Conservation (phyloP, 2,888 invertebrate species). For the Apodemia hepburni region DNA sequence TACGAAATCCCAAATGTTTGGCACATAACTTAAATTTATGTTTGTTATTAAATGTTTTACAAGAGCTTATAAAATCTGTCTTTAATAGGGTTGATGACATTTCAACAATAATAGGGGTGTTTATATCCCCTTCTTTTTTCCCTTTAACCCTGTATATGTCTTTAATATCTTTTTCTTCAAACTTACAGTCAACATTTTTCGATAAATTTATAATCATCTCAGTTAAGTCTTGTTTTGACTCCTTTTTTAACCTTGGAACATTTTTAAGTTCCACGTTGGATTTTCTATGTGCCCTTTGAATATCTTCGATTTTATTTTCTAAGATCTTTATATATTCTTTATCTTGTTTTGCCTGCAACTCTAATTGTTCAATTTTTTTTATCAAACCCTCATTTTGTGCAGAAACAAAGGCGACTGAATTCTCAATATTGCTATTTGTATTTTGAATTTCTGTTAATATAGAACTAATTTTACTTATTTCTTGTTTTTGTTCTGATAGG, state of each 20-base stretch:
- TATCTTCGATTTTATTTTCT: slow-evolving; percentile 13
- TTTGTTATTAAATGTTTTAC: slow-evolving; percentile 27
- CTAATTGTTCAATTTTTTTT: slow-evolving; percentile 1
- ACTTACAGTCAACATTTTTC: slow-evolving; percentile 11
- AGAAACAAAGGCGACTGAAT: not conserved
- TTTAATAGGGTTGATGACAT: slow-evolving; percentile 20
- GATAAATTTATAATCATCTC: slow-evolving; percentile 20
- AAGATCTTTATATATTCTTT: not conserved
- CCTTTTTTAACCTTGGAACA: slow-evolving; percentile 21
- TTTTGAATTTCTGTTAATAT: not conserved
- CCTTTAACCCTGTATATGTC: slow-evolving; percentile 23
- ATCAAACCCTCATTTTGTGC: slow-evolving; percentile 3
- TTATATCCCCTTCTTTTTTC: slow-evolving; percentile 18
- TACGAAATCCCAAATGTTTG: slow-evolving; percentile 26
- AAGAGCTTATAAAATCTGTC: slow-evolving; percentile 25
- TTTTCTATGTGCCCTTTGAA: slow-evolving; percentile 15
- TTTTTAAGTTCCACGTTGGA: slow-evolving; percentile 25
- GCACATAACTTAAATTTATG: slow-evolving; percentile 27
- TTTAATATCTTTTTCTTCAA: slow-evolving; percentile 20
- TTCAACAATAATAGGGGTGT: slow-evolving; percentile 24
- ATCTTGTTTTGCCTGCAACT: slow-evolving; percentile 14
- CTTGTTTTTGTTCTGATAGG: too few relatives aligned
- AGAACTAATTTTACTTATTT: too few relatives aligned
- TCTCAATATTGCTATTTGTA: slow-evolving; percentile 9
- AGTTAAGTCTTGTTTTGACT: slow-evolving; percentile 22